phyloP scores from a whole-genome alignment of 2,888 invertebrate species.

The Gymnoscelis rufifasciata region DNA sequence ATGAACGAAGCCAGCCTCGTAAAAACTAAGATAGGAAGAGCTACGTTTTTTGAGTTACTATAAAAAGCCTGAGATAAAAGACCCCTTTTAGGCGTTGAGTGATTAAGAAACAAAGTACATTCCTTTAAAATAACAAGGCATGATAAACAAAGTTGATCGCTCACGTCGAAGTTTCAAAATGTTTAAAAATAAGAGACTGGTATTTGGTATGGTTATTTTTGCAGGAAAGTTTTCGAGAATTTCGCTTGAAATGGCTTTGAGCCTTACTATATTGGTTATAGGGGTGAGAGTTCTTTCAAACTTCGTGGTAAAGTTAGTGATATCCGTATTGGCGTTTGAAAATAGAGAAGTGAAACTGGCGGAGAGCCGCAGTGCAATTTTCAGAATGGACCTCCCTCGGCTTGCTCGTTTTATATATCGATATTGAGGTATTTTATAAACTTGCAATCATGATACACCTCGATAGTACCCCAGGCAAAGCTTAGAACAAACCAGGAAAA shows the following conservation, averaged over 20 bases:
- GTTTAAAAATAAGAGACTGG: conserved; percentile 13
- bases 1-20: not conserved
- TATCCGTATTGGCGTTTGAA: conserved; percentile 24
- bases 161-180: conserved; percentile 16
- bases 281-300: conserved; percentile 3
- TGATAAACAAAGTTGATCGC: conserved; percentile 8
- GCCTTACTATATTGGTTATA: conserved; percentile 9
- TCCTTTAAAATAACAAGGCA: conserved; percentile 5
- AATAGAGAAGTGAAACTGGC: conserved; percentile 23
- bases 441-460: conserved; percentile 1
- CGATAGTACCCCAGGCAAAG: too few species aligned
- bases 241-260: conserved; percentile 2
- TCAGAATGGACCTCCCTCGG: conserved; percentile 18
- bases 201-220: conserved; percentile 12
- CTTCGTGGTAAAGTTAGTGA: conserved; percentile 13
- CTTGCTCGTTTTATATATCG: conserved; percentile 17
- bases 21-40: conserved; percentile 2
- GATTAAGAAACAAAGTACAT: conserved; percentile 1
- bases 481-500: too few species aligned
- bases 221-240: conserved; percentile 5
- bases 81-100: conserved; percentile 1
- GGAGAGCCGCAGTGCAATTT: conserved; percentile 25
- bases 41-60: conserved; percentile 4
- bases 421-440: conserved; percentile 14
- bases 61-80: conserved; percentile 2